Conservation (phyloP, 2,113 vertebrate species). For the Lepisosteus osseus region DNA sequence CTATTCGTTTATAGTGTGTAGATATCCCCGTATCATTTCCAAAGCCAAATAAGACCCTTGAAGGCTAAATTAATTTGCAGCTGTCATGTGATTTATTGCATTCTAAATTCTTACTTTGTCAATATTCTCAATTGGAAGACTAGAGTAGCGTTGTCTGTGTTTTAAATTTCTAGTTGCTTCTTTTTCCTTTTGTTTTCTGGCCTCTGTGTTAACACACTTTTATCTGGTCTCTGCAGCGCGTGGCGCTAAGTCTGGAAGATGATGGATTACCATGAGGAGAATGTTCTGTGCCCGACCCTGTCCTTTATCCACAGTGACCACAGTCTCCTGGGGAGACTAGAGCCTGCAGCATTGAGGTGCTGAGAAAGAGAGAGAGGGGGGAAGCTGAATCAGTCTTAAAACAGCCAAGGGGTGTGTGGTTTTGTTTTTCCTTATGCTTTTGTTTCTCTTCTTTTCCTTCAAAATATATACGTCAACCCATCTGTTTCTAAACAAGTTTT, state of each 20-base stretch:
- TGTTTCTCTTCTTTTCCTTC: constrained; percentile 31
- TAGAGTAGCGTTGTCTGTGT: constrained; percentile 22
- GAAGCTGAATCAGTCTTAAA: constrained; percentile 3
- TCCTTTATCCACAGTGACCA: constrained; percentile 20
- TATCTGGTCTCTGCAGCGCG: constrained; percentile 82
- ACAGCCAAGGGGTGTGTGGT: constrained; percentile 2
- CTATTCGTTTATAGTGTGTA: neutral
- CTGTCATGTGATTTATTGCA: neutral
- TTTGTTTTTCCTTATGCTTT: constrained; percentile 22
- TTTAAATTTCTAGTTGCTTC: constrained; percentile 21
- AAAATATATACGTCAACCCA: neutral
- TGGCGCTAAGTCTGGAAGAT: constrained; percentile 93
- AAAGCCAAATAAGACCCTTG: neutral
- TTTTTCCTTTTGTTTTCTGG: constrained; percentile 13
- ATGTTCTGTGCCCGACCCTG: constrained; percentile 22
- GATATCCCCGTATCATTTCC: neutral
- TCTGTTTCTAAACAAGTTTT: neutral
- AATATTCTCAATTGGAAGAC: too few relatives aligned
- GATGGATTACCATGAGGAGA: constrained; percentile 89
- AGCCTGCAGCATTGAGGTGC: constrained; percentile 10
- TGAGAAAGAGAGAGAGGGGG: constrained; percentile 14
- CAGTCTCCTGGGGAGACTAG: constrained; percentile 18
- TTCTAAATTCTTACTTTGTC: too few relatives aligned
- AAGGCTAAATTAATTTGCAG: neutral
- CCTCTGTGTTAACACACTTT: constrained; percentile 57